A percentile compares a stretch with the other conserved stretches of the same genome.
Evolutionary conservation across 2,888 invertebrate genomes (phyloP).

Genomic region (Keiferia lycopersicella): DNA sequence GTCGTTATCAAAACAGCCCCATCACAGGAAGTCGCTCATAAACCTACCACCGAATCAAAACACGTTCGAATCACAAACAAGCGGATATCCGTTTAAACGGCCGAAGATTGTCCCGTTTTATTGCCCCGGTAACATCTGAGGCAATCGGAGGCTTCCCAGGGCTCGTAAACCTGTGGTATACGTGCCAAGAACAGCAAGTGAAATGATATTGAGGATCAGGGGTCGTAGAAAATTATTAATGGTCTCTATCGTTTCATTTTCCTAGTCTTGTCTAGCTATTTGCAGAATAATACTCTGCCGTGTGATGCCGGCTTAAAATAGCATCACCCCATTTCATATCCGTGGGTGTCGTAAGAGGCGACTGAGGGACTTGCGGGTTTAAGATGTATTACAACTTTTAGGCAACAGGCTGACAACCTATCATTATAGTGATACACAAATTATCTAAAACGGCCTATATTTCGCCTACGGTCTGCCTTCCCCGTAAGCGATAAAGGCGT

Average conservation of each 20-base stretch:
- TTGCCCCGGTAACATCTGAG: slow-evolving; percentile 35
- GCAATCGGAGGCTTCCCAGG: slow-evolving; percentile 9
- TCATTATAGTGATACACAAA: no score
- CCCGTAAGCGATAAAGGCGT: no score
- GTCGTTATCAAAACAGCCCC: slow-evolving; percentile 5
- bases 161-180: slow-evolving; percentile 14
- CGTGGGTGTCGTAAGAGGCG: no score
- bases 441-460: no score
- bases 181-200: slow-evolving; percentile 8
- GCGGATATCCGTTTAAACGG: slow-evolving; percentile 43
- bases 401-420: no score
- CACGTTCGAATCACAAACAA: slow-evolving; percentile 48
- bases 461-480: no score
- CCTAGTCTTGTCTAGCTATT: neutral
- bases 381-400: no score
- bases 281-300: no score
- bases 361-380: no score
- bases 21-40: slow-evolving; percentile 35
- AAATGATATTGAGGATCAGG: slow-evolving; percentile 2
- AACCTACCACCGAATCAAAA: slow-evolving; percentile 40
- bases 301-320: no score
- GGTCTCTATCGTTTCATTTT: neutral
- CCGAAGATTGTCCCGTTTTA: slow-evolving; percentile 49
- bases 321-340: no score
- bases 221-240: neutral